Base-by-base conservation (phyloP, 2,888 invertebrate genomes). In the Spodoptera exigua region DNA sequence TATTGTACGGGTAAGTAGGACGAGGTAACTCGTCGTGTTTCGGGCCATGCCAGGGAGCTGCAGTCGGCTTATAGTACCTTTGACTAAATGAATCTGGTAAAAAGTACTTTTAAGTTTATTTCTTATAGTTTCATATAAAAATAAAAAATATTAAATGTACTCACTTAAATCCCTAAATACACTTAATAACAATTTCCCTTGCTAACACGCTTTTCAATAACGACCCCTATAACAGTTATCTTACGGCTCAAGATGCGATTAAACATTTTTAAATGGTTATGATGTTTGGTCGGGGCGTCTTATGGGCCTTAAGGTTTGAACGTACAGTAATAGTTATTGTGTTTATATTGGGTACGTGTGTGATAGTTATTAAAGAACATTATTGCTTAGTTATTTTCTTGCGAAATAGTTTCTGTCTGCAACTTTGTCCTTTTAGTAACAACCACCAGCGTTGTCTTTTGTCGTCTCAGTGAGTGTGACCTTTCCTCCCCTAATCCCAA, bases 161-260 rank as follows among this genome's bases (percentile, higher is more conserved):
- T 16, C n/a, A 7, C 9, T 51, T 59, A 53, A 41, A 70, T 49
- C 13, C 43, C 17, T 68, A 48, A 63, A 21, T 69, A 9, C 12
- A 21, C 9, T 27, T 49, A 65, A 59, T 68, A 59, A 68, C 14
- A 32, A 13, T 46, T 58, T 68, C 16, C 46, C 46, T 37, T 53
- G 51, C 35, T 59, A 51, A 67, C 47, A 62, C 17, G 40, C 59
- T 61, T 71, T 61, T 46, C 70, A 55, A 74, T 64, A 54, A 69
- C 43, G 58, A 61, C 54, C 49, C 37, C 34, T 18, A 58, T 74
- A 37, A 61, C 32, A 32, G 44, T 64, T 71, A 74, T 69, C 60
- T 49, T 7, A 10, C 16, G 54, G 40, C 53, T 37, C 44, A 53
- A 65, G 69, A 53, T 52, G 47, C 48, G 60, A 67, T 65, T 68